Base-by-base conservation (phyloP, 2,888 invertebrate species). In the Leucania comma region DNA sequence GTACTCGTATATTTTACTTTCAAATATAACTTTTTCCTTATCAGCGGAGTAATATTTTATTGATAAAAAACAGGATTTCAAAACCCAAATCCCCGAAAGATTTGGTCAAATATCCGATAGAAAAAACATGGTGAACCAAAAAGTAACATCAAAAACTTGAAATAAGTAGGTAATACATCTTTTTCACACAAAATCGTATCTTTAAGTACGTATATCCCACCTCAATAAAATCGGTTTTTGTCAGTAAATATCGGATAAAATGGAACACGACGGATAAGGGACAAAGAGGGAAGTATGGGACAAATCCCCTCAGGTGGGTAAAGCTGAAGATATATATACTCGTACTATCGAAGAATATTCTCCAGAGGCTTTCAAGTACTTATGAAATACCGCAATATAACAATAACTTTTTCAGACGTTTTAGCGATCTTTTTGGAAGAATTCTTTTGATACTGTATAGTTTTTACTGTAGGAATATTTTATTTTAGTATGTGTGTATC, bases 231-330 rank as follows among this genome's bases (percentile, higher is more conserved):
- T 48, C 26, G 60, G 10, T 29, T 62, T 63, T 61, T 64, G 50
- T 50, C 66, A 26, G 60, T 58, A 69, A 73, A 80, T 72, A 58
- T 74, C 54, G 50, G 54, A 57, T 61, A 62, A 68, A 71, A 71
- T 68, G 35, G 38, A 68, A 69, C 51, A 46, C 53, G 46, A 24
- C 14, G 35, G 66, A 61, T 57, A 48, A 32, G 20, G 54, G 54
- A 79, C 67, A 81, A 65, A 61, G 48, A 67, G 24, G 63, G 42
- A 32, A 56, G 32, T 32, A 48, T 24, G 32, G 29, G 35, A 50
- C 26, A 60, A 77, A 69, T 60, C 62, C 64, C 48, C 50, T 24
- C 38, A 83, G 59, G 72, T 67, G 58, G 22, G 57, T 60, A 24
- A 32, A 67, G 35, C 32, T 64, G n/a, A 17, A 35, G n/a, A 6